phyloP scores from a whole-genome alignment of 1,140 invertebrate species.

The Telenomus remus region DNA sequence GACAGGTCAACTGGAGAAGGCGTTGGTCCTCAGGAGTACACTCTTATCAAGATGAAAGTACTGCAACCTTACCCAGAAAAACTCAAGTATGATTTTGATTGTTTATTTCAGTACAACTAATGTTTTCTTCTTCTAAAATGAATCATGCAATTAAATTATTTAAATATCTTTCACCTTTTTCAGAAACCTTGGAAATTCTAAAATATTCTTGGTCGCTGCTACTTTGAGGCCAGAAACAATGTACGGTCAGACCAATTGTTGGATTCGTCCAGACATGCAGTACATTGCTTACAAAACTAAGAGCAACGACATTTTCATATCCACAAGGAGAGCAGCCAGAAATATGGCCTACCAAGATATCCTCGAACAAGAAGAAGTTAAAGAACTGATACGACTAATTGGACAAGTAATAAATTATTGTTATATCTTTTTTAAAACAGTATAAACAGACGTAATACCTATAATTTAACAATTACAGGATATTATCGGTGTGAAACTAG shows the following conservation, averaged over 20 bases:
- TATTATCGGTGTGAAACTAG: slow-evolving; percentile 86
- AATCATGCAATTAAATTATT: no score
- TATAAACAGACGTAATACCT: no score
- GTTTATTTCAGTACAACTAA: no score
- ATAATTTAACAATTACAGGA: slow-evolving; percentile 67
- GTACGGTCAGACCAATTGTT: slow-evolving; percentile 99
- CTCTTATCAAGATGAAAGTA: slow-evolving; percentile 95
- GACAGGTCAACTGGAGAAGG: slow-evolving; percentile 97
- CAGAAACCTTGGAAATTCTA: slow-evolving; percentile 77
- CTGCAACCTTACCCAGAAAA: slow-evolving; percentile 83
- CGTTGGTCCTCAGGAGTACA: slow-evolving; percentile 98
- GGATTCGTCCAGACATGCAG: slow-evolving; percentile 95
- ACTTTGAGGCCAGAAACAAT: slow-evolving; percentile 99
- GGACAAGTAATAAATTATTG: slow-evolving; percentile 85
- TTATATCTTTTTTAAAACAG: no score
- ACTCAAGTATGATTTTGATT: slow-evolving; percentile 77
- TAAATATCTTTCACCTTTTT: no score
- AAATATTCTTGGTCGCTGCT: slow-evolving; percentile 94
- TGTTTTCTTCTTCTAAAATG: no score
- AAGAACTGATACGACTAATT: slow-evolving; percentile 81
- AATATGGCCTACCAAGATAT: slow-evolving; percentile 99
- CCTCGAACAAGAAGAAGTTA: slow-evolving; percentile 86
- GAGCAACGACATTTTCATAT: slow-evolving; percentile 87
- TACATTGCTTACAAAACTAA: slow-evolving; percentile 90
- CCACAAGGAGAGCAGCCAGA: slow-evolving; percentile 88